Conservation (phyloP, 1,140 invertebrate species). For the Lasioglossum baleicum region DNA sequence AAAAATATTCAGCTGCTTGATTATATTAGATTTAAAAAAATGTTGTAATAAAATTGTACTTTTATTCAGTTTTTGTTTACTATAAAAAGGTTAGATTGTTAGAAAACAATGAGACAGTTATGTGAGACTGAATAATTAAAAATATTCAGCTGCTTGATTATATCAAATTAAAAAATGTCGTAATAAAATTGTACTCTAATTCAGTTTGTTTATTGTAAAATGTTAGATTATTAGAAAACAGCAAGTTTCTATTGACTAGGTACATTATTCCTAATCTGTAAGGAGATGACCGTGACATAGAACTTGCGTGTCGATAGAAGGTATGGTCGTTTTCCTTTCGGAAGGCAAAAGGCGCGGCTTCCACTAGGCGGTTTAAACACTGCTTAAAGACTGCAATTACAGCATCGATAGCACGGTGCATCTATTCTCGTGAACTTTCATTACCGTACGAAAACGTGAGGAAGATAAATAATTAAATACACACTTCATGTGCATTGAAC, state of each 20-base stretch:
- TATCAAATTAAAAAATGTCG: no score
- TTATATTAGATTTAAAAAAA: no score
- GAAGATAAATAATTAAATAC: constrained; percentile 1
- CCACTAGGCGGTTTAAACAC: constrained; percentile 43
- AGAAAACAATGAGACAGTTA: no score
- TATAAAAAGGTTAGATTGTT: no score
- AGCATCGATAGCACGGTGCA: constrained; percentile 11
- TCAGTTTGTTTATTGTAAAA: no score
- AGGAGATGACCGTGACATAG: constrained; percentile 45
- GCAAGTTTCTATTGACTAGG: background rate
- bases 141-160: background rate
- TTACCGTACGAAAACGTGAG: background rate
- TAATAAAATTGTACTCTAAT: no score
- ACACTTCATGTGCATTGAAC: background rate
- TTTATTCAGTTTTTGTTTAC: no score
- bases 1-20: background rate
- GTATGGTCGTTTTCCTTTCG: constrained; percentile 55
- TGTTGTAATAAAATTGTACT: no score
- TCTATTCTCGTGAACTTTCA: constrained; percentile 28
- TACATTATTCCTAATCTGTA: constrained; percentile 13
- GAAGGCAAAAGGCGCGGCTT: constrained; percentile 42
- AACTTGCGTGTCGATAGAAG: constrained; percentile 58
- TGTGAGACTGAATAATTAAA: no score
- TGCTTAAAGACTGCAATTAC: constrained; percentile 52
- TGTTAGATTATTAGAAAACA: no score